Evolutionary conservation across 37 sponge, comb jelly and placozoan genomes (phyloP), one percentile per base, ranked within the genome.

Genomic region (Geodia barretti): DNA sequence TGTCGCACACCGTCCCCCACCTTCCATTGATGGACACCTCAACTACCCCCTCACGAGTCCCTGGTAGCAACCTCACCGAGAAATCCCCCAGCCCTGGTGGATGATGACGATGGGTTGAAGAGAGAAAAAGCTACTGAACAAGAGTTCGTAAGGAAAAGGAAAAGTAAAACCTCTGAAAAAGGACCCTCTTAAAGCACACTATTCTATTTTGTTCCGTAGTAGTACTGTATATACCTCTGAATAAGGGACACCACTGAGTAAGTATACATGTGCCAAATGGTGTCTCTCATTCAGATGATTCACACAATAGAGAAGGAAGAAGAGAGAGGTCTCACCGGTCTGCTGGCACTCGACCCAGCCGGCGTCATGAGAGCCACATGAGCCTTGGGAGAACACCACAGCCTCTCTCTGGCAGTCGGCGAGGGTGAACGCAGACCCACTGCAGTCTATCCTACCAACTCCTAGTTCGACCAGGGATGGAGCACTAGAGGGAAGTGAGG

Each of bases 1-100:
- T 7, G 14, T 35, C 43, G 39, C 83, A 83, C n/a, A 83, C 36
- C 35, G 65, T 25, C 41, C 83, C 83, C 83, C 83, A 83, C 4
- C 66, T 35, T 24, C 66, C 62, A 73, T 74, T 39, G 9, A 40
- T n/a, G 31, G 40, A 41, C 63, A 74, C 67, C 75, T 83, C 83
- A 35, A 83, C 65, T 66, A 74, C 54, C 23, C 83, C 83, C 62
- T 47, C 54, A 7, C 54, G 7, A 47, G 11, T 47, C 11, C 54
- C 54, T 47, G 11, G 11, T 7, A 47, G 11, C 54, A 47, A 47
- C 7, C 54, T 7, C 7, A 47, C 54, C 7, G 54, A 47, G 54
- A 17, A 47, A 47, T 47, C 54, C 54, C 14, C 54, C 54, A 17
- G 11, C 7, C 14, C 54, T 47, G 14, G 11, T n/a, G n/a, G n/a